Percentiles rank a stretch among this genome's conserved stretches.
phyloP scores from a whole-genome alignment of 2,888 invertebrate genomes.

The Xanthorhoe spadicearia region DNA sequence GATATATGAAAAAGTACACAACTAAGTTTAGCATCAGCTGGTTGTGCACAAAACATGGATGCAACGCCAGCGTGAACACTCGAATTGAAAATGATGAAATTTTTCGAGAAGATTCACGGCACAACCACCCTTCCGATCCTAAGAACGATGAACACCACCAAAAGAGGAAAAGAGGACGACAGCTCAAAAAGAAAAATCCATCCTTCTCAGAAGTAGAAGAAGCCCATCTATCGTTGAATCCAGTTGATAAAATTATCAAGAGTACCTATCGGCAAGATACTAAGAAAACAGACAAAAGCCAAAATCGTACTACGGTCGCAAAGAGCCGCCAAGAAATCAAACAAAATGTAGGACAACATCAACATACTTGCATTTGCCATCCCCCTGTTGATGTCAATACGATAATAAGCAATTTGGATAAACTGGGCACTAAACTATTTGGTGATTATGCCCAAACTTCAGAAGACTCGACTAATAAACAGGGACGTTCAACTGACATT shows the following conservation, averaged over 20 bases:
- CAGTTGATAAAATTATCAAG: constrained; percentile 18
- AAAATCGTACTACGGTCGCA: neutral
- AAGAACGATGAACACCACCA: neutral
- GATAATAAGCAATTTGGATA: constrained; percentile 3
- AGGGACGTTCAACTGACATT: neutral
- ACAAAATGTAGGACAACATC: neutral
- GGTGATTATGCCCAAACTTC: neutral
- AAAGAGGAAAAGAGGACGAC: neutral
- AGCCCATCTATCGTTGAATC: constrained; percentile 13
- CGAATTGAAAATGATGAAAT: constrained; percentile 1
- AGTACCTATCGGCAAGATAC: constrained; percentile 7
- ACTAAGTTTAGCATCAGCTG: constrained; percentile 5
- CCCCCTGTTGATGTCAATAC: constrained; percentile 5
- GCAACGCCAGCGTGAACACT: constrained; percentile 14
- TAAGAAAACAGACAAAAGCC: neutral
- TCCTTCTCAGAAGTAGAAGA: constrained; percentile 21
- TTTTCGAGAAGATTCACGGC: constrained; percentile 4
- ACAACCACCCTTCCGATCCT: constrained; percentile 9
- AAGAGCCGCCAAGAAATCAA: neutral
- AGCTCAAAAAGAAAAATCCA: constrained; percentile 5
- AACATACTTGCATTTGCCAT: neutral
- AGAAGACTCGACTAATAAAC: neutral
- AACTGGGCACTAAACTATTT: constrained; percentile 14
- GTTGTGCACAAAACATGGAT: constrained; percentile 4
- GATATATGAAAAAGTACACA: constrained; percentile 6